A percentile compares a stretch with the other conserved stretches of the same genome.
phyloP scores from a whole-genome alignment of 2,888 invertebrate genomes.

The Tetranychus truncatus region DNA sequence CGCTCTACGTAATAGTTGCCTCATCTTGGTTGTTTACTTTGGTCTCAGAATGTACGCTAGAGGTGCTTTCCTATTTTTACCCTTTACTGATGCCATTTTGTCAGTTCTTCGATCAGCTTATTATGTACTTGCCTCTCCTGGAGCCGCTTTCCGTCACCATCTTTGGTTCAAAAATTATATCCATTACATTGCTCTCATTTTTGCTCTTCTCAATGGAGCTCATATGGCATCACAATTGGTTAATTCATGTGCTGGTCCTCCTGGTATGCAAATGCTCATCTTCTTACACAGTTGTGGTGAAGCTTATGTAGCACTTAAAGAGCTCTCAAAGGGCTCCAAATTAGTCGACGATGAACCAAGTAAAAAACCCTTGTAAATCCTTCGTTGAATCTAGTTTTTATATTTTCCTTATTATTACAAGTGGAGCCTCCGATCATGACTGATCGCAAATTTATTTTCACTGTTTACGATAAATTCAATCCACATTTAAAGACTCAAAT shows the following conservation, averaged over 20 bases:
- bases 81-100: neutral
- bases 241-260: neutral
- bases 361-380: too few species aligned
- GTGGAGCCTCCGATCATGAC: too few species aligned
- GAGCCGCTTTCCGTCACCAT: neutral
- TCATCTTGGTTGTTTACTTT: neutral
- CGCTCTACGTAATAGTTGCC: neutral
- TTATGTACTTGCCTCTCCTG: neutral
- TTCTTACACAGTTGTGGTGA: neutral
- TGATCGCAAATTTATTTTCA: too few species aligned
- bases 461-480: too few species aligned
- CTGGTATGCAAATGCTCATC: neutral
- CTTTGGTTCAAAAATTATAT: constrained; percentile 8
- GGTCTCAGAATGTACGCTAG: neutral
- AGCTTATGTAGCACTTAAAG: neutral
- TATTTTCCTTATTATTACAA: too few species aligned
- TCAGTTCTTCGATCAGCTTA: constrained; percentile 5
- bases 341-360: too few species aligned
- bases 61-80: constrained; percentile 5
- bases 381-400: too few species aligned
- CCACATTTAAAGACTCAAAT: too few species aligned
- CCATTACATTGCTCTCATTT: neutral
- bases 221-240: neutral
- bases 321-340: too few species aligned
- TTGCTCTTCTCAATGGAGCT: neutral